Evolutionary conservation across 2,113 vertebrate genomes (phyloP).

Genomic region (Colinus virginianus): DNA sequence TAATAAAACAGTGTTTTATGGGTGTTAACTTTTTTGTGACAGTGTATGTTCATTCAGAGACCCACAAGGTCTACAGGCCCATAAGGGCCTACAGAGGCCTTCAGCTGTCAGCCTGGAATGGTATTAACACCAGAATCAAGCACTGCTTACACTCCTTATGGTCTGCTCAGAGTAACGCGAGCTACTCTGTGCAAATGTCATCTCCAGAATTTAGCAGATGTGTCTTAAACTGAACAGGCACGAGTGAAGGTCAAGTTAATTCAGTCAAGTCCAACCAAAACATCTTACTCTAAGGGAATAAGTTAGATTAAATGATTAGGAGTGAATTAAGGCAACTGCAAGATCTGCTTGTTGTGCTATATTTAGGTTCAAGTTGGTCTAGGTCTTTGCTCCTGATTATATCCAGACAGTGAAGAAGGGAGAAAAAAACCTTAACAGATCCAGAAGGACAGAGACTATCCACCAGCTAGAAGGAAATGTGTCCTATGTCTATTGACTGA

Average conservation of each 20-base stretch:
- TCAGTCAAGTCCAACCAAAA: neutral
- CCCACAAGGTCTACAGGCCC: neutral
- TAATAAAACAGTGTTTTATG: neutral
- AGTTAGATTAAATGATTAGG: neutral
- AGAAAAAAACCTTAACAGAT: neutral
- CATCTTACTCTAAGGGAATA: neutral
- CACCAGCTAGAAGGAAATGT: neutral
- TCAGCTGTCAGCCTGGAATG: neutral
- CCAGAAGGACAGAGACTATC: neutral
- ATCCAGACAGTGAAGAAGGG: neutral
- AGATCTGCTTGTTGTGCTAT: neutral
- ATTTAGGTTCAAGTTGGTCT: neutral
- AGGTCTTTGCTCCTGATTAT: neutral
- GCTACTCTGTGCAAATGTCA: neutral
- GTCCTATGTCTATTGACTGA: neutral
- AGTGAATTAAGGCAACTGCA: neutral
- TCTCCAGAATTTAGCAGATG: neutral
- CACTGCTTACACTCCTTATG: neutral
- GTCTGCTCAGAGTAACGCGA: neutral
- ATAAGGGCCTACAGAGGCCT: neutral
- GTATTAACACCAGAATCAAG: neutral
- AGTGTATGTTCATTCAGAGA: neutral
- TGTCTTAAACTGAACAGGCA: neutral
- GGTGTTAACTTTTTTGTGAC: neutral
- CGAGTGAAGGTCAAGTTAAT: neutral